Conservation (phyloP, 2,113 vertebrate species). For the Gallinago media region DNA sequence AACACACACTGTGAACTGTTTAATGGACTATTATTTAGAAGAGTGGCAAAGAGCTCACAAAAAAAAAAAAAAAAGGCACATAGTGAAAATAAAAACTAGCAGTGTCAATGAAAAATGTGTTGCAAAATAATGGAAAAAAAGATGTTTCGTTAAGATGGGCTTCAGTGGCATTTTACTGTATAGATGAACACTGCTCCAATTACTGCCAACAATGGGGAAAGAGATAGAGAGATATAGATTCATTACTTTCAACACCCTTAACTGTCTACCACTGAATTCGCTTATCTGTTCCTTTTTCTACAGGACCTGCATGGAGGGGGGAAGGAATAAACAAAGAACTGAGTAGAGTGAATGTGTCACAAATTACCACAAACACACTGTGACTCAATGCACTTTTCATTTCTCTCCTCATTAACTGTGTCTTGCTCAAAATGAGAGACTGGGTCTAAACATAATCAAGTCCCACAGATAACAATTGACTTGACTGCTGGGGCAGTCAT, state of each 20-base stretch:
- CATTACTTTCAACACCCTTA: constrained; percentile 84
- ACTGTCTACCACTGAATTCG: constrained; percentile 80
- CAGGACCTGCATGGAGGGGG: constrained; percentile 62
- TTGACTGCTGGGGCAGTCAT: constrained; percentile 78
- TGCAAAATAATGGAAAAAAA: constrained; percentile 80
- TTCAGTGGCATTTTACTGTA: constrained; percentile 80
- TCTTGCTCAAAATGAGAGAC: constrained; percentile 82
- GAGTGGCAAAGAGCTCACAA: constrained; percentile 71
- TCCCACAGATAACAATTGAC: constrained; percentile 83
- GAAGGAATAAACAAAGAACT: constrained; percentile 79
- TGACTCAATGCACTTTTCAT: constrained; percentile 81
- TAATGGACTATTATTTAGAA: constrained; percentile 86
- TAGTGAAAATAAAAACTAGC: constrained; percentile 77
- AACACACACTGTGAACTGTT: constrained; percentile 84
- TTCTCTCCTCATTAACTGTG: constrained; percentile 87
- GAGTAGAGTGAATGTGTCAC: constrained; percentile 80
- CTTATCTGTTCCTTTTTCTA: constrained; percentile 78
- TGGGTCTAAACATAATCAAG: constrained; percentile 81
- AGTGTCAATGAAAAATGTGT: constrained; percentile 84
- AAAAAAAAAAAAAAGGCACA: constrained; percentile 49
- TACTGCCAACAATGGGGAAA: constrained; percentile 82
- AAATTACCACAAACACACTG: constrained; percentile 84
- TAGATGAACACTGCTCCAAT: constrained; percentile 84
- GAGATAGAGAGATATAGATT: constrained; percentile 81
- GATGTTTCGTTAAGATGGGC: constrained; percentile 83